Evolutionary conservation across 2,888 invertebrate species (phyloP).

Genomic region (Hedya salicella): DNA sequence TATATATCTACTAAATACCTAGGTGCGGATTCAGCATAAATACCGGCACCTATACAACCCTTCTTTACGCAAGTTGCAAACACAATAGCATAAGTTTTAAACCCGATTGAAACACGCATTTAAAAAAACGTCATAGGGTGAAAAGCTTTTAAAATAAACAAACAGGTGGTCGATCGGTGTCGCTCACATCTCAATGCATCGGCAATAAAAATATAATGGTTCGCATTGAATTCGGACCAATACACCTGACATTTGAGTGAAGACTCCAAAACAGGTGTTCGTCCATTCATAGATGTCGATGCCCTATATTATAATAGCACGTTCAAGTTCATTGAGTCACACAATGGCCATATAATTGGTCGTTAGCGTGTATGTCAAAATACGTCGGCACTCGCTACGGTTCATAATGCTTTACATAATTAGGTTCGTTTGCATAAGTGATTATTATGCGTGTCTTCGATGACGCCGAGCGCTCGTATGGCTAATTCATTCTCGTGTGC

Average conservation of each 20-base stretch:
- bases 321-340: constrained; percentile 81
- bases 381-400: constrained; percentile 66
- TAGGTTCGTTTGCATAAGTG: constrained; percentile 80
- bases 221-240: constrained; percentile 63
- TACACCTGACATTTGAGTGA: constrained; percentile 70
- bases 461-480: constrained; percentile 68
- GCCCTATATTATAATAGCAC: constrained; percentile 79
- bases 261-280: constrained; percentile 77
- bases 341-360: constrained; percentile 81
- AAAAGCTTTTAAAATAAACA: constrained; percentile 55
- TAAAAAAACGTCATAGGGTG: constrained; percentile 47
- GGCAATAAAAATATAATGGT: constrained; percentile 66
- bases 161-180: constrained; percentile 51
- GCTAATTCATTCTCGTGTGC: constrained; percentile 81
- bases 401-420: constrained; percentile 81
- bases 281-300: constrained; percentile 74
- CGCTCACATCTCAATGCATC: constrained; percentile 52
- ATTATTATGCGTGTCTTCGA: constrained; percentile 82
- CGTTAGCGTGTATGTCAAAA: constrained; percentile 80
- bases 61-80: background rate
- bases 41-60: too few species aligned
- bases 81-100: background rate
- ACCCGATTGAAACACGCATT: background rate
- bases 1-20: background rate
- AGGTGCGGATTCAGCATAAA: too few species aligned